Evolutionary conservation across 2,113 vertebrate species (phyloP).

Genomic region (Carassius gibelio): DNA sequence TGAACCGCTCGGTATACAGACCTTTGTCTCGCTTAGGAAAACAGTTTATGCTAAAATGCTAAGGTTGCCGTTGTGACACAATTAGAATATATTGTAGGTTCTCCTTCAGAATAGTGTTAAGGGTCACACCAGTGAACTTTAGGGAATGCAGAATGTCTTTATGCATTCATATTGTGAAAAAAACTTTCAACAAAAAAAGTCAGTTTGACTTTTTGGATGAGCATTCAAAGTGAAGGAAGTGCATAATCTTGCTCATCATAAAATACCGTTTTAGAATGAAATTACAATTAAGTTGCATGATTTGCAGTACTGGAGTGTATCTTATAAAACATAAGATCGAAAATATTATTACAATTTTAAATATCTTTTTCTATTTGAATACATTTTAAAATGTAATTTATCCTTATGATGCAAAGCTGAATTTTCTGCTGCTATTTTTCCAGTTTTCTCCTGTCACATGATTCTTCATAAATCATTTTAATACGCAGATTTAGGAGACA

Average conservation of each 20-base stretch:
- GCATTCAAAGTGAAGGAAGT: neutral
- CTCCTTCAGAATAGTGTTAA: neutral
- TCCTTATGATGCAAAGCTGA: too few relatives aligned
- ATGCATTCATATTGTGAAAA: neutral
- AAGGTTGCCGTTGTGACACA: neutral
- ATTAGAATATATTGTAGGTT: neutral
- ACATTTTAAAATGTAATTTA: too few relatives aligned
- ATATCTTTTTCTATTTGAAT: too few relatives aligned
- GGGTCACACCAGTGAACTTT: neutral
- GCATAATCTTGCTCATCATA: neutral
- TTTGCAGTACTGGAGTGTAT: neutral
- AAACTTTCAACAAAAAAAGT: neutral
- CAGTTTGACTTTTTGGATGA: neutral
- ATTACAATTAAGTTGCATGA: neutral
- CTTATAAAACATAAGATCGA: too few relatives aligned
- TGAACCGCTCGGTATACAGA: neutral
- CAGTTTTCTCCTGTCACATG: too few relatives aligned
- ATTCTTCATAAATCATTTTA: too few relatives aligned
- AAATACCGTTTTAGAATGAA: neutral
- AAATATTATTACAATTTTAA: too few relatives aligned
- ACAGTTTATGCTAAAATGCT: neutral
- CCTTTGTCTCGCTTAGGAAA: neutral
- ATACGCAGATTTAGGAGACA: too few relatives aligned
- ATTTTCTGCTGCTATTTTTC: too few relatives aligned
- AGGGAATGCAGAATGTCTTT: neutral